Percentiles rank a stretch among this genome's conserved stretches.
These are phyloP conservation scores for Empidonax traillii DNA, from an alignment of 2,113 vertebrate genomes.

Conservation along the genomic window DNA sequence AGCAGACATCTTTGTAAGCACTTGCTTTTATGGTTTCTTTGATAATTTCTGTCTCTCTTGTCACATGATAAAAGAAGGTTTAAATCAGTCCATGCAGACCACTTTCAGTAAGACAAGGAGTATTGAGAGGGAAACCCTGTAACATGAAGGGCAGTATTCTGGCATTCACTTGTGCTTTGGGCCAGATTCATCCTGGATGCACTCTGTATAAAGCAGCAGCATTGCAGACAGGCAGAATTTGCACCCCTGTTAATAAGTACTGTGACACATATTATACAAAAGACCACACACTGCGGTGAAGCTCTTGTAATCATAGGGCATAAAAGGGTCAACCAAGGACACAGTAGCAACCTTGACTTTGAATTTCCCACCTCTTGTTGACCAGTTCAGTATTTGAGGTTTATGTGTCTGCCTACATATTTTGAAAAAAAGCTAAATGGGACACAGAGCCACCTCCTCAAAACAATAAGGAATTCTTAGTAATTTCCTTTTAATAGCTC, in stretches of 20 bases:
- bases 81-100: not conserved
- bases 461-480: not conserved
- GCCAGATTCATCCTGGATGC: not conserved
- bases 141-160: not conserved
- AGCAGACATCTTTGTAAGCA: conserved; percentile 41
- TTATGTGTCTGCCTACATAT: not conserved
- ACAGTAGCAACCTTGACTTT: not conserved
- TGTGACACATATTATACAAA: not conserved
- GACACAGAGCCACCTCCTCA: not conserved
- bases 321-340: not conserved
- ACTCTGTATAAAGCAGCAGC: not conserved
- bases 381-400: not conserved
- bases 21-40: conserved; percentile 33
- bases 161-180: not conserved
- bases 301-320: not conserved
- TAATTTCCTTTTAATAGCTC: not conserved
- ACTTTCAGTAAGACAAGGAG: not conserved
- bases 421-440: not conserved
- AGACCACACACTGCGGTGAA: not conserved
- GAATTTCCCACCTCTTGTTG: not conserved
- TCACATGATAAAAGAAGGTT: not conserved
- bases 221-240: not conserved
- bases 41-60: not conserved
- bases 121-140: not conserved
- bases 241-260: not conserved